A percentile compares a stretch with the other conserved stretches of the same genome.
Conservation (phyloP, 2,797 vertebrate genomes). For the Cyprinella venusta region DNA sequence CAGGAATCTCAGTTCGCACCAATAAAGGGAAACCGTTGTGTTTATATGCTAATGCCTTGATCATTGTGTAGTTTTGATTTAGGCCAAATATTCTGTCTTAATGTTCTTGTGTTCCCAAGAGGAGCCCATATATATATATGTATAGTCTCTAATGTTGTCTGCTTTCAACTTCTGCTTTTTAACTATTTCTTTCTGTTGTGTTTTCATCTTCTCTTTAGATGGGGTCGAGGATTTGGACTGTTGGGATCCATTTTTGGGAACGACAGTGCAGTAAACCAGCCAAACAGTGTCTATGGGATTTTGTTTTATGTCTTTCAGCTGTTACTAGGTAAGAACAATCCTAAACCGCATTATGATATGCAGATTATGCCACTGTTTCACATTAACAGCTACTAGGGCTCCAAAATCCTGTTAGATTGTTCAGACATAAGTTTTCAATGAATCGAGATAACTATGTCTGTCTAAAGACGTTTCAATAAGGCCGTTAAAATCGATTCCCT, state of each 20-base stretch:
- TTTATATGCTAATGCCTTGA: constrained; percentile 17
- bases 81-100: constrained; percentile 17
- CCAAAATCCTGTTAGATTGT: no score
- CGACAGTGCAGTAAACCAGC: constrained; percentile 97
- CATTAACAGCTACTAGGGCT: no score
- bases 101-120: background rate
- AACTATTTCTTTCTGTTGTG: background rate
- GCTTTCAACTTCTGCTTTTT: background rate
- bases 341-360: background rate
- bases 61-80: constrained; percentile 33
- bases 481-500: no score
- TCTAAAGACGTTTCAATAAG: no score
- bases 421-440: no score
- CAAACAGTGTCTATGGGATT: constrained; percentile 98
- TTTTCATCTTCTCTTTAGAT: constrained; percentile 75
- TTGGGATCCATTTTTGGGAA: constrained; percentile 98
- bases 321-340: constrained; percentile 91
- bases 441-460: no score
- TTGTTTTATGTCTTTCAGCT: constrained; percentile 98
- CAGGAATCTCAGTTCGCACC: constrained; percentile 8
- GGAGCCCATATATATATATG: background rate
- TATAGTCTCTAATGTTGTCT: background rate
- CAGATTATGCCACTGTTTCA: background rate
- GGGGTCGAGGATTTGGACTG: constrained; percentile 98
- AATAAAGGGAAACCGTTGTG: constrained; percentile 17